Base-by-base conservation (phyloP, 2,113 vertebrate genomes). In the Podiceps cristatus region DNA sequence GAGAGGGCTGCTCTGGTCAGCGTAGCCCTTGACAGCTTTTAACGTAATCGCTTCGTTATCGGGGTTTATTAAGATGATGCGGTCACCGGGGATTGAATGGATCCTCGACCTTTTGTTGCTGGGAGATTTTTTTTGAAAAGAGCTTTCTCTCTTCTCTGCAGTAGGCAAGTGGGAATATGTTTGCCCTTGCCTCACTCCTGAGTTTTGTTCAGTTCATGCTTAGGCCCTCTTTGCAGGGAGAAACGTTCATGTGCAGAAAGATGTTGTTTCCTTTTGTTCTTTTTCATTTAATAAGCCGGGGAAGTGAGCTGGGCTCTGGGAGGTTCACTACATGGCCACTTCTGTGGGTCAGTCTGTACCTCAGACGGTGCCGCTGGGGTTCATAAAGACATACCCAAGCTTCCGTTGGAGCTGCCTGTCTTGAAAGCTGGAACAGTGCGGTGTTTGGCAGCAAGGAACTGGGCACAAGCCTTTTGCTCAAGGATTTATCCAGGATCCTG, bases 1-100 rank as follows among this genome's bases (percentile, higher is more conserved):
- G 89, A 91, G 92, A 90, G 88, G 64, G 73, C 88, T 58, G 89
- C 93, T 93, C 77, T 96, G 96, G 94, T 62, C 97, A 94, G 89
- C 10, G 0, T 4, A 88, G 93, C 89, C 95, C 94, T 68, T 75
- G 89, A 47, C 95, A 95, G 94, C 84, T 76, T 96, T 95, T n/a
- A 67, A 29, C 5, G 53, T 95, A 87, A 97, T 95, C 73, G 0
- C 91, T 85, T 85, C 20, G 31, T 96, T 96, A 86, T 96, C 93
- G 1, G 88, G 86, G 80, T 89, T 96, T 95, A 69, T 91, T 87
- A 22, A 22, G 47, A 11, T 25, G 92, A 53, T 6, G 7, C 7
- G 19, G 75, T 59, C 66, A 11, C 60, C 0, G 3, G 82, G 90
- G 90, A 79, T 42, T 58, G 85, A 83, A 20, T 11, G 68, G 45